Evolutionary conservation across 2,888 invertebrate species (phyloP), one percentile per base, ranked within the genome.

Genomic region (Drosophila limbata): DNA sequence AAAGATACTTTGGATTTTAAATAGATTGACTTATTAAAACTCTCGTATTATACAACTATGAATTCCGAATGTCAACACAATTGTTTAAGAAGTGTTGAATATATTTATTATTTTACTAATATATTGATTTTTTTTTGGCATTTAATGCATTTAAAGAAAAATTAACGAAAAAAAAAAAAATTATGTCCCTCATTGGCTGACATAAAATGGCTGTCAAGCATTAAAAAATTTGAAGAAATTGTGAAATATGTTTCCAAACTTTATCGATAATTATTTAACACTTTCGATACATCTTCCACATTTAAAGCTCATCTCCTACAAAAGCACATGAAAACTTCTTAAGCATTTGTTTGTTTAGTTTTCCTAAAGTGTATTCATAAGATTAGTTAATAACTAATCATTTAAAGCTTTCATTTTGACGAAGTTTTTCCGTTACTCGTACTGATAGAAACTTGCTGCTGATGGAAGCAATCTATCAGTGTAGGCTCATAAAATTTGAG

Each of bases 401-500:
- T 31, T 17, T n/a, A 3, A 13, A 47, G 13, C 10, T 21, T 21
- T 3, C 13, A 0, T 13, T 51, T 70, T 11, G 6, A 1, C 13
- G 19, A 21, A 40, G 60, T 19, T 50, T 60, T 56, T 63, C 74
- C 71, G 71, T 21, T 60, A 72, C 25, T 25, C 5, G 5, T 47
- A 17, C n/a, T 19, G 21, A 62, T 57, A 25, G n/a, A 28, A 45
- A 53, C 33, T 40, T 40, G 48, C 69, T 68, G 66, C 53, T 77
- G 68, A 82, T 77, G 53, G 47, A 67, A 61, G 35, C 66, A 50
- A 74, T 77, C 56, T 52, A 81, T 84, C 79, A 79, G 69, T 25
- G 68, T 56, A 60, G 68, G 64, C 48, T 21, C 75, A 79, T 85
- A 84, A 84, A 83, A 83, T 66, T 75, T 77, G 69, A 84, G 77